Evolutionary conservation across 1,140 invertebrate species (phyloP).

Genomic region (Drosophila navojoa): DNA sequence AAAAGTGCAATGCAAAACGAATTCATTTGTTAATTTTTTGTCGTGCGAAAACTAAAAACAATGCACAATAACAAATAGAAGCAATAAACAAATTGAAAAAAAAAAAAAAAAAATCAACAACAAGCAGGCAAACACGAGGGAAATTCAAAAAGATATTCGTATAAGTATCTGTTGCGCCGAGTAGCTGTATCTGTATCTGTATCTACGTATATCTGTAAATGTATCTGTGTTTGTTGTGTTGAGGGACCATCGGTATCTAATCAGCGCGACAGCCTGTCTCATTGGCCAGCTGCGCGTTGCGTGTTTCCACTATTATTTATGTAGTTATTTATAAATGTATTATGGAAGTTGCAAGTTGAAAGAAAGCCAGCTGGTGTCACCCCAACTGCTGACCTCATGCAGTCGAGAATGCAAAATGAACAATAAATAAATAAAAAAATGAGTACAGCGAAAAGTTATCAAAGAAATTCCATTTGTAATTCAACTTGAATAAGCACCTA

Average conservation of each 20-base stretch:
- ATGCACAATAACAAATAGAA: constrained; percentile 46
- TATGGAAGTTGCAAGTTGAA: constrained; percentile 52
- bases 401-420: constrained; percentile 35
- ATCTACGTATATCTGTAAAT: neutral
- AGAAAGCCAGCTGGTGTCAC: constrained; percentile 41
- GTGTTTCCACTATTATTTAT: constrained; percentile 55
- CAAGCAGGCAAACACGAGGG: constrained; percentile 31
- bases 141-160: constrained; percentile 31
- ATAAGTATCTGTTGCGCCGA: constrained; percentile 3
- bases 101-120: constrained; percentile 16
- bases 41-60: constrained; percentile 45
- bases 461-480: constrained; percentile 39
- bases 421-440: neutral
- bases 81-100: constrained; percentile 42
- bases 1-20: constrained; percentile 35
- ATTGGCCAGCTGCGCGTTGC: constrained; percentile 63
- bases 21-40: constrained; percentile 18
- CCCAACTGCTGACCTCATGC: constrained; percentile 66
- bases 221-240: constrained; percentile 10
- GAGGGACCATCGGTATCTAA: constrained; percentile 62
- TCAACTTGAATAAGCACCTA: constrained; percentile 32
- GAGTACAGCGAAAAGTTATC: neutral
- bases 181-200: neutral
- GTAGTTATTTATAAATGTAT: constrained; percentile 70
- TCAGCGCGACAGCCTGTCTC: constrained; percentile 71